Evolutionary conservation across 1,140 invertebrate species (phyloP), one percentile per base, ranked within the genome.

Genomic region (Orussus abietinus): DNA sequence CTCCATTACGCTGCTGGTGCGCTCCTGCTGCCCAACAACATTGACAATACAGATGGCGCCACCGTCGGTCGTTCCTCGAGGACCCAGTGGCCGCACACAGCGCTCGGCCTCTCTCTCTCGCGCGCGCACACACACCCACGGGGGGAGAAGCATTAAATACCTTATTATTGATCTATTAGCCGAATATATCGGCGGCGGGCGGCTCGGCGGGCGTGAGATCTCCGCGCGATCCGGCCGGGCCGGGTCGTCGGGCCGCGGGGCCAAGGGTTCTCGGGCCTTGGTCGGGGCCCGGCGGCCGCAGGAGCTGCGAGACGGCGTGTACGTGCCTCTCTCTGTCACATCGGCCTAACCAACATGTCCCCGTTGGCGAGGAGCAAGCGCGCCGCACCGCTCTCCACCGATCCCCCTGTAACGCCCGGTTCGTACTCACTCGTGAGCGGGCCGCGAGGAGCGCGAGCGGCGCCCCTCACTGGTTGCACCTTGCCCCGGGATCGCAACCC

Each of bases 21-120:
- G 46, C 48, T 57, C 52, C 47, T 57, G 55, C 66, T 67, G 66
- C 64, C 68, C 69, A 79, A 80, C 79, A 80, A 80, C 77, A 81
- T 80, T 81, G 79, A 81, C 79, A 81, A 77, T 77, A 74, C 72
- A 81, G 80, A 74, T 78, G 78, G 79, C 79, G 72, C 64, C 72
- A 76, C 66, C 39, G 39, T 51, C 45, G 54, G n/a, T n/a, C n/a
- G n/a, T n/a, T n/a, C 28, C 20, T 12, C 38, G 36, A 40, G 45
- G 43, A 34, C 50, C 40, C 38, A 13, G 1, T 4, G 19, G 14
- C 22, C 14, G 11, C 39, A 22, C 31, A 26, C 17, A 41, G 13
- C 13, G 18, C 30, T 29, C 20, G 25, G 33, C 38, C 28, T 38
- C 20, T 36, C 32, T 37, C 37, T 38, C 35, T 32, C 33, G 21